Base-by-base conservation (phyloP, 2,113 vertebrate genomes). In the Fregetta grallaria region DNA sequence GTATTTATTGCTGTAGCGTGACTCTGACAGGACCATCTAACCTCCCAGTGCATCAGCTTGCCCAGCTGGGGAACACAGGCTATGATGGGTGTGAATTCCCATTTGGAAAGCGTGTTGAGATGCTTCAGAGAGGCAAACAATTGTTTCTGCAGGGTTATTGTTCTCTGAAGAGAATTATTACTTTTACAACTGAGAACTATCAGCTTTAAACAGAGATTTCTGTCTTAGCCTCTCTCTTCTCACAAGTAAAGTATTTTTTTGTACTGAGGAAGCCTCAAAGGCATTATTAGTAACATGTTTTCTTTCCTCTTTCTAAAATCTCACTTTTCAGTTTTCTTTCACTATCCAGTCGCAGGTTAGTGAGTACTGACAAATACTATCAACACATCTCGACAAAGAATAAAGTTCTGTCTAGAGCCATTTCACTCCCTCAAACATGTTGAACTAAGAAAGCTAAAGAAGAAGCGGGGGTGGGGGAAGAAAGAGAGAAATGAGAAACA, bases 291-390 rank as follows among this genome's bases (percentile, higher is more conserved):
- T 73, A 82, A 92, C 86, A 85, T 71, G 77, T 40, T 90, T 95
- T 78, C 77, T 76, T 95, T 91, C 91, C 94, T 86, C 77, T 95
- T 92, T 86, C 81, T 88, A 40, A 96, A 94, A 90, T 85, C 84
- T 67, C 63, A 66, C 84, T 96, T 94, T 88, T 73, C 84, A 88
- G 68, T 82, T 90, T 89, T 91, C 94, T 96, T 90, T 92, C 94
- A 79, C 91, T 88, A 85, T 72, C 70, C 92, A 62, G 30, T 93
- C 84, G 76, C 94, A 95, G 84, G 96, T 97, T 96, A 97, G 95
- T 86, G 90, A 97, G 93, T 95, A 94, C 95, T 96, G 97, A 97
- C 97, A 97, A 95, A 91, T 86, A 79, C 89, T 96, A 95, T 97
- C 97, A 96, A 95, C 96, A 97, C 92, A 86, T 97, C 90, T 93